Percentiles rank a stretch among this genome's conserved stretches.
These are phyloP conservation scores for Melinaea menophilus DNA, from an alignment of 2,888 invertebrate species.

Conservation along the genomic window DNA sequence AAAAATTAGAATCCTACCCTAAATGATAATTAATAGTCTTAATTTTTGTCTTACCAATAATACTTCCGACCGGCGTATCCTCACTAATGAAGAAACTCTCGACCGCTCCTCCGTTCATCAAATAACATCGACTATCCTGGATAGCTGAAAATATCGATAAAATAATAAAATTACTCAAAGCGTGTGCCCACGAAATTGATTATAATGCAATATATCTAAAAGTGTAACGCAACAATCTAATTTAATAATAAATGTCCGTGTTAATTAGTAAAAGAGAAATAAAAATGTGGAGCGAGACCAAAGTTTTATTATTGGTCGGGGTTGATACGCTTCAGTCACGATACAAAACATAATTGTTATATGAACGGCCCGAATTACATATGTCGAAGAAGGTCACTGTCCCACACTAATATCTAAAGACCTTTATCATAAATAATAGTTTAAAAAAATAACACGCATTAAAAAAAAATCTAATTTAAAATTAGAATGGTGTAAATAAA, in stretches of 20 bases:
- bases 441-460: too few species aligned
- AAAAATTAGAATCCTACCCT: not conserved
- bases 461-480: too few species aligned
- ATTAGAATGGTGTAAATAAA: too few species aligned
- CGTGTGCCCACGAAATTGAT: not conserved
- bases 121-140: constrained; percentile 91
- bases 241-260: constrained; percentile 13
- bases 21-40: not conserved
- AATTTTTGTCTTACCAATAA: constrained; percentile 79
- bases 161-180: not conserved
- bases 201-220: constrained; percentile 9
- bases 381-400: constrained; percentile 16
- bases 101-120: constrained; percentile 93
- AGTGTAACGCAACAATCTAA: not conserved
- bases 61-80: constrained; percentile 87
- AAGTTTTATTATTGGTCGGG: constrained; percentile 7
- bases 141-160: constrained; percentile 71
- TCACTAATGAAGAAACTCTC: constrained; percentile 95
- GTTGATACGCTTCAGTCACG: constrained; percentile 23
- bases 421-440: too few species aligned
- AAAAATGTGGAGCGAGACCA: constrained; percentile 19
- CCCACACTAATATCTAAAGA: not conserved
- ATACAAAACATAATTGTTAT: constrained; percentile 17
- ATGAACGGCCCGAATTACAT: constrained; percentile 11
- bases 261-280: constrained; percentile 11